Evolutionary conservation across 2,888 invertebrate genomes (phyloP).

Genomic region (Acheta domesticus): DNA sequence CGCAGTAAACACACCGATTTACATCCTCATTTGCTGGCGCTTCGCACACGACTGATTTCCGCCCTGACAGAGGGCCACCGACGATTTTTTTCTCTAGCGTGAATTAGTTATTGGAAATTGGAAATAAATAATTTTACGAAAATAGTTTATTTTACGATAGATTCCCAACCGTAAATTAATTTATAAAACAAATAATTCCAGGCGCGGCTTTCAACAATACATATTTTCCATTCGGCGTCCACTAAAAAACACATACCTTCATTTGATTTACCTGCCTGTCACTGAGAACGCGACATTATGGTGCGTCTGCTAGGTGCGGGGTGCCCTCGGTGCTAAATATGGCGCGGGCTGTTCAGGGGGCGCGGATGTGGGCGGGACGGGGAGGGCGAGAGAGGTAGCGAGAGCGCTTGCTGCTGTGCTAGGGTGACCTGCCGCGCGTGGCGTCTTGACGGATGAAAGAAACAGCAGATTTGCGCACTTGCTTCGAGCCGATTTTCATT

Average conservation of each 20-base stretch:
- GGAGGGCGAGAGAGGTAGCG: too few relatives aligned
- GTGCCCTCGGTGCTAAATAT: not conserved
- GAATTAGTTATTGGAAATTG: constrained; percentile 18
- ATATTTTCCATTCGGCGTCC: constrained; percentile 18
- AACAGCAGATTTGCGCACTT: too few relatives aligned
- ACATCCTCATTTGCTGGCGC: not conserved
- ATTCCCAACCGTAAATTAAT: constrained; percentile 11
- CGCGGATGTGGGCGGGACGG: too few relatives aligned
- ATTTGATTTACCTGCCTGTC: constrained; percentile 18
- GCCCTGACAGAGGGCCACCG: not conserved
- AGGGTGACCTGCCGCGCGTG: too few relatives aligned
- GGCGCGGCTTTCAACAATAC: not conserved
- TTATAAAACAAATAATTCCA: constrained; percentile 1
- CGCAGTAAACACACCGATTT: constrained; percentile 18
- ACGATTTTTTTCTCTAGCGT: not conserved
- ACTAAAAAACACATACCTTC: constrained; percentile 9
- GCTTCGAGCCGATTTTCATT: too few relatives aligned
- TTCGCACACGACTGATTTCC: not conserved
- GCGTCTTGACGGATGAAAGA: too few relatives aligned
- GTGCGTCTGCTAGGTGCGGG: constrained; percentile 7
- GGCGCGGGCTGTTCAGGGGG: not conserved
- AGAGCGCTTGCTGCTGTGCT: too few relatives aligned
- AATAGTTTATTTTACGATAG: constrained; percentile 18
- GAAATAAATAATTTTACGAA: constrained; percentile 18
- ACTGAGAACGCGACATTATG: not conserved